A percentile compares a stretch with the other conserved stretches of the same genome.
These are phyloP conservation scores for Plusia festucae DNA, from an alignment of 2,888 invertebrate species.

Conservation along the genomic window DNA sequence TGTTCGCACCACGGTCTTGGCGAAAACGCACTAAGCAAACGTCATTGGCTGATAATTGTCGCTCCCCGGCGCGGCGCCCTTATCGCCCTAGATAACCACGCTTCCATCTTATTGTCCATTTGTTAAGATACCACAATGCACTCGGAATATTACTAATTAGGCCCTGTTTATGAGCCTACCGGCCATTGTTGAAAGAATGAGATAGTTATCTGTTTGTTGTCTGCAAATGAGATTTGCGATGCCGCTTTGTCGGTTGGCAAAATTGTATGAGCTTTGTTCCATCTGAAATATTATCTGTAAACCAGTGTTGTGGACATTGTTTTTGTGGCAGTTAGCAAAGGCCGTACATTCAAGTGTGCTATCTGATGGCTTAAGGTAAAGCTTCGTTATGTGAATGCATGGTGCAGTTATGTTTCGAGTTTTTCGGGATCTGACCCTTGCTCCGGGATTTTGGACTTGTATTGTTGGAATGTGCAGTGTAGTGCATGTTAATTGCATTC, in stretches of 20 bases:
- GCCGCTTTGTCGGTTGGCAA: conserved; percentile 85
- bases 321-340: conserved; percentile 65
- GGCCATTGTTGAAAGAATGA: conserved; percentile 88
- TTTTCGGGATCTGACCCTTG: conserved; percentile 63
- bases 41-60: conserved; percentile 87
- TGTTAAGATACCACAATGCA: conserved; percentile 86
- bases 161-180: conserved; percentile 86
- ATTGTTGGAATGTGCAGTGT: conserved; percentile 29
- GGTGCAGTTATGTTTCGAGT: conserved; percentile 57
- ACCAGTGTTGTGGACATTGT: conserved; percentile 73
- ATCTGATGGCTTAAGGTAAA: conserved; percentile 70
- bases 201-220: conserved; percentile 87
- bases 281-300: conserved; percentile 78
- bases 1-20: conserved; percentile 43
- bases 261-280: conserved; percentile 85
- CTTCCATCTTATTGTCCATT: conserved; percentile 86
- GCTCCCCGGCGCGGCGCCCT: conserved; percentile 77
- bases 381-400: conserved; percentile 51
- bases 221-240: conserved; percentile 88
- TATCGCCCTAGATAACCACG: conserved; percentile 88
- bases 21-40: conserved; percentile 67
- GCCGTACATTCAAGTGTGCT: conserved; percentile 62
- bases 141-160: conserved; percentile 89
- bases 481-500: conserved; percentile 27
- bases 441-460: conserved; percentile 43